Conservation (phyloP, 2,797 vertebrate genomes). For the Rhinella marina region DNA sequence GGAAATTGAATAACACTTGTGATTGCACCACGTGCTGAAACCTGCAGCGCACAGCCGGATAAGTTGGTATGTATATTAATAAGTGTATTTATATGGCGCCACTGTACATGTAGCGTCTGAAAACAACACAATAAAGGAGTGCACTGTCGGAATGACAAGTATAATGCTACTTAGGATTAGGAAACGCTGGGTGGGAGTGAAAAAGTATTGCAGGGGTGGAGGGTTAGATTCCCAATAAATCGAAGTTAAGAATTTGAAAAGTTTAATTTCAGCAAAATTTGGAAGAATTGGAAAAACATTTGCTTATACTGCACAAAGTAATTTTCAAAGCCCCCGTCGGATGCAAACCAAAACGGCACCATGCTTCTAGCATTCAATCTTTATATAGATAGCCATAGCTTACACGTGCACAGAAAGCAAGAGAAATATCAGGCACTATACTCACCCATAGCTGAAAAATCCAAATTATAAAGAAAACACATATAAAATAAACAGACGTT, state of each 20-base stretch:
- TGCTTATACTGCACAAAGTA: slow-evolving; percentile 45
- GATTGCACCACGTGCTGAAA: not conserved
- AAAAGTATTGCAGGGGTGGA: not conserved
- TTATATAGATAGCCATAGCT: not conserved
- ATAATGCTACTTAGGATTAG: not conserved
- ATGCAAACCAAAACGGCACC: slow-evolving; percentile 21
- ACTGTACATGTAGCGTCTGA: not conserved
- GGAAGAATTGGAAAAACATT: not conserved
- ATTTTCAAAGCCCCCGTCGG: not conserved
- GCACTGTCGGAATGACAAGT: not conserved
- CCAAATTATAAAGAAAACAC: slow-evolving; percentile 15
- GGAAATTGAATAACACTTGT: not conserved
- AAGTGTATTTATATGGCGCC: not conserved
- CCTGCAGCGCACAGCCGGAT: not conserved
- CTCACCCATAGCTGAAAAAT: slow-evolving; percentile 59
- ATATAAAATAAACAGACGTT: slow-evolving; percentile 17
- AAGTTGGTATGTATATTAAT: not conserved
- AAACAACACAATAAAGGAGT: not conserved
- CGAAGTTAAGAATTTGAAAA: not conserved
- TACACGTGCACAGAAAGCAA: slow-evolving; percentile 19
- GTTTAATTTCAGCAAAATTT: not conserved
- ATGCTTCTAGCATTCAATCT: slow-evolving; percentile 42
- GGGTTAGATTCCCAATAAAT: not conserved
- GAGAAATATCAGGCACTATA: slow-evolving; percentile 19
- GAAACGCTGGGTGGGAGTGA: not conserved